Evolutionary conservation across 1,140 invertebrate species (phyloP), one percentile per base, ranked within the genome.

Genomic region (Aradophagus sp.): DNA sequence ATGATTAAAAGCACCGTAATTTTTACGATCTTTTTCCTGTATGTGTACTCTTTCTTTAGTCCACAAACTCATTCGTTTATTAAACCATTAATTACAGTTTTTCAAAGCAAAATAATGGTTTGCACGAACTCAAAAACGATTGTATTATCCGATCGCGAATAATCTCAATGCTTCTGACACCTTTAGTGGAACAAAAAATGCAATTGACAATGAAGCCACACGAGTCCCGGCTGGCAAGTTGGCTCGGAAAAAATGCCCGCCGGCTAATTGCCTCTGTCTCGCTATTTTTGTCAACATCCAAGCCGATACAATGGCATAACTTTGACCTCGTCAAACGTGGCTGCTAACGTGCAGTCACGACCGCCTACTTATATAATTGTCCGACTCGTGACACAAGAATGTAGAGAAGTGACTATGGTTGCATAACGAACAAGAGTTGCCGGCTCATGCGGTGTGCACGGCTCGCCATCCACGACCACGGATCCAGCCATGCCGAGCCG

Each of bases 321-420:
- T 70, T 63, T 63, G 58, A 70, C 67, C 67, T 70, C 67, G 67
- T 70, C 44, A 70, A 70, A 63, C 67, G 59, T 70, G 58, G 63
- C 67, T 70, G 67, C 39, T 70, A 61, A 61, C 41, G 55, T 63
- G 52, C 58, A 62, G 67, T 36, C n/a, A n/a, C 52, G 67, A 58
- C 50, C 67, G 63, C 67, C 67, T 69, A 70, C 67, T 70, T 70
- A 70, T 70, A 70, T 70, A 70, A 70, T 70, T 70, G 52, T 70
- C 58, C 62, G 38, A 58, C 73, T 26, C 73, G 63, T 76, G 77
- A 80, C 78, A 76, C 80, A 77, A 80, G 80, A 80, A 80, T 66
- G 69, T 77, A 81, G 75, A 71, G 68, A 77, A 69, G 78, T 77
- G 74, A 75, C 80, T 80, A 77, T 44, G 50, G 75, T 81, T 81